A percentile compares a stretch with the other conserved stretches of the same genome.
phyloP scores from a whole-genome alignment of 2,797 vertebrate species.

The Schizopygopsis malacanthus region DNA sequence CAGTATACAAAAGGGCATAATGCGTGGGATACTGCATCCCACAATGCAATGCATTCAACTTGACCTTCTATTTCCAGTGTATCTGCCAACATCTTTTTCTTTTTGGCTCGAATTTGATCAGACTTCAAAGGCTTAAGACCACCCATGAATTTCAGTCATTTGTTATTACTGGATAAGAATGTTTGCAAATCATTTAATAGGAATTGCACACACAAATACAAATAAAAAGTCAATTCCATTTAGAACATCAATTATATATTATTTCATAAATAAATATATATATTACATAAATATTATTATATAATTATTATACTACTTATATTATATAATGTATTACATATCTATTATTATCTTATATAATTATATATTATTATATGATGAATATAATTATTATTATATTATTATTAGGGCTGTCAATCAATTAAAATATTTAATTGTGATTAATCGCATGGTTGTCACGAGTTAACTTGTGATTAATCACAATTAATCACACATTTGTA shows the following conservation, averaged over 20 bases:
- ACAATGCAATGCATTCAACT: constrained; percentile 5
- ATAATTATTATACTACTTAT: background rate
- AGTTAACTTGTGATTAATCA: too few relatives aligned
- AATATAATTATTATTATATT: background rate
- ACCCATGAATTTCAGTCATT: background rate
- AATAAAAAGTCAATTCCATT: background rate
- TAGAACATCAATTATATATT: background rate
- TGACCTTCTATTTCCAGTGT: constrained; percentile 28
- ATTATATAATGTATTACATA: background rate
- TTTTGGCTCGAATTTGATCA: background rate
- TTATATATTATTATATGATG: background rate
- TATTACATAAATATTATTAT: background rate
- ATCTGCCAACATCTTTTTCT: background rate
- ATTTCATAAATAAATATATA: background rate
- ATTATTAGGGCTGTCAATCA: background rate
- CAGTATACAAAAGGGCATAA: background rate
- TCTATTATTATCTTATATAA: background rate
- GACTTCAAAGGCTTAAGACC: background rate
- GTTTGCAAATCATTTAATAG: background rate
- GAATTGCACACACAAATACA: background rate
- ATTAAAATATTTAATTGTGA: too few relatives aligned
- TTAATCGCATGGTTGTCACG: too few relatives aligned
- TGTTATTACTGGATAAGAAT: background rate
- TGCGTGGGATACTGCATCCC: constrained; percentile 15
- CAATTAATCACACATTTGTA: too few relatives aligned